Percentiles rank a stretch among this genome's conserved stretches.
phyloP scores from a whole-genome alignment of 2,888 invertebrate genomes.

The Dynastes hyllus region DNA sequence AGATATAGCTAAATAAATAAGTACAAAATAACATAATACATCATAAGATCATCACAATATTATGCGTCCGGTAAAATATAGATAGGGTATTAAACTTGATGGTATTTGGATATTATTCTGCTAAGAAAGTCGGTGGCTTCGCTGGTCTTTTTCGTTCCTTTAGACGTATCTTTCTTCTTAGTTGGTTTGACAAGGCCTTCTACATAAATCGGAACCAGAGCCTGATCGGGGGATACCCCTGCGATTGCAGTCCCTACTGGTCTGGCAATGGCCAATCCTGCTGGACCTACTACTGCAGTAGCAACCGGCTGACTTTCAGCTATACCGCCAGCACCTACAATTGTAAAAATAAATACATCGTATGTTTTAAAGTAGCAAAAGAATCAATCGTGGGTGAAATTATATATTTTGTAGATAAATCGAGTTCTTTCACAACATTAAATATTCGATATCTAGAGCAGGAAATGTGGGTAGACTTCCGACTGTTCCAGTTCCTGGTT shows the following conservation, averaged over 20 bases:
- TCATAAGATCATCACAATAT: not conserved
- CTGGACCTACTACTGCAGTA: slow-evolving; percentile 81
- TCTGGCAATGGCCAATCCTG: slow-evolving; percentile 81
- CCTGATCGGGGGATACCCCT: slow-evolving; percentile 76
- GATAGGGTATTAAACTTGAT: slow-evolving; percentile 57
- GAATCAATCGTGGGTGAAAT: not conserved
- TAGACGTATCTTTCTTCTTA: slow-evolving; percentile 55
- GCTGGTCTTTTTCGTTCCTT: slow-evolving; percentile 46
- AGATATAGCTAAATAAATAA: not conserved
- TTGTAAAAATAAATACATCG: slow-evolving; percentile 43
- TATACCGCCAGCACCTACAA: slow-evolving; percentile 79
- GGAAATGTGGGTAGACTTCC: slow-evolving; percentile 48
- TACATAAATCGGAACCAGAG: slow-evolving; percentile 67
- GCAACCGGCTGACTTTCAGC: slow-evolving; percentile 83
- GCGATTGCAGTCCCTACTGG: slow-evolving; percentile 85
- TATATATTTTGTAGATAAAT: not conserved
- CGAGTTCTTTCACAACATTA: not conserved
- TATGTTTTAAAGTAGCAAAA: not conserved
- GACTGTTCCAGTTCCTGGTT: not conserved
- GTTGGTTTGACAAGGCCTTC: slow-evolving; percentile 59
- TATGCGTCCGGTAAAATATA: not conserved
- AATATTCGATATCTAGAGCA: slow-evolving; percentile 14
- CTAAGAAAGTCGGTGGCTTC: slow-evolving; percentile 63
- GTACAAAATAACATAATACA: not conserved
- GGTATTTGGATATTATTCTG: slow-evolving; percentile 68